phyloP scores from a whole-genome alignment of 64 coral and sea anemone species.

The Dendrophyllia cribrosa region DNA sequence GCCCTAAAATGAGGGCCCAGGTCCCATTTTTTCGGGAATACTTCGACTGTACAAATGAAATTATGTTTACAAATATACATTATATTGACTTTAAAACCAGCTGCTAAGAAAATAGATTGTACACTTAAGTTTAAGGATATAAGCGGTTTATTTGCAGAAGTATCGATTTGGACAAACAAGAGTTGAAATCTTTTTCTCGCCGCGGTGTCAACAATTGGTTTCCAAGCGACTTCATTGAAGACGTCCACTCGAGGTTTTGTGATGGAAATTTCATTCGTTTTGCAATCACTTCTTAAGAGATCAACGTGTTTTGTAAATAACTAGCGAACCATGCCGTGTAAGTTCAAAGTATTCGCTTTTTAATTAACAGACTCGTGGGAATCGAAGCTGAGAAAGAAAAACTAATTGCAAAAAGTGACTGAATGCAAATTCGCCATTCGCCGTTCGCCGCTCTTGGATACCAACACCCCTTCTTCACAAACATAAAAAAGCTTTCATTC shows the following conservation, averaged over 20 bases:
- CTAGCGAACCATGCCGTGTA: background rate
- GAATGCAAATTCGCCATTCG: background rate
- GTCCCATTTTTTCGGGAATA: background rate
- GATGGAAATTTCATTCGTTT: constrained; percentile 26
- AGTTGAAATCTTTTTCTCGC: background rate
- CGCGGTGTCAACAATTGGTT: constrained; percentile 2
- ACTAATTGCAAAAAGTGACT: background rate
- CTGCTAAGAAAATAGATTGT: constrained; percentile 2
- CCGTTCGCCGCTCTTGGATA: background rate
- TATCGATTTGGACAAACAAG: background rate
- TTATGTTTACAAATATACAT: no score
- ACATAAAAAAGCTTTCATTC: background rate
- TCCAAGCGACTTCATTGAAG: background rate
- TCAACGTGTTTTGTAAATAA: background rate
- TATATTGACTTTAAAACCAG: background rate
- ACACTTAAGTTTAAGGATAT: background rate
- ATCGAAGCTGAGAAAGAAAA: background rate
- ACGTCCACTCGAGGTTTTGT: background rate
- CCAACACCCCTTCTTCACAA: background rate
- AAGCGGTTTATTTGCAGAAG: background rate
- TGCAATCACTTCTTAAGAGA: background rate
- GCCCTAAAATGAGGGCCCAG: background rate
- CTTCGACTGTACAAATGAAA: background rate
- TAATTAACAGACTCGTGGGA: background rate
- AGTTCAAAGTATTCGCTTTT: background rate